Evolutionary conservation across 2,888 invertebrate genomes (phyloP), one percentile per base, ranked within the genome.

Genomic region (Taphrorychus bicolor): DNA sequence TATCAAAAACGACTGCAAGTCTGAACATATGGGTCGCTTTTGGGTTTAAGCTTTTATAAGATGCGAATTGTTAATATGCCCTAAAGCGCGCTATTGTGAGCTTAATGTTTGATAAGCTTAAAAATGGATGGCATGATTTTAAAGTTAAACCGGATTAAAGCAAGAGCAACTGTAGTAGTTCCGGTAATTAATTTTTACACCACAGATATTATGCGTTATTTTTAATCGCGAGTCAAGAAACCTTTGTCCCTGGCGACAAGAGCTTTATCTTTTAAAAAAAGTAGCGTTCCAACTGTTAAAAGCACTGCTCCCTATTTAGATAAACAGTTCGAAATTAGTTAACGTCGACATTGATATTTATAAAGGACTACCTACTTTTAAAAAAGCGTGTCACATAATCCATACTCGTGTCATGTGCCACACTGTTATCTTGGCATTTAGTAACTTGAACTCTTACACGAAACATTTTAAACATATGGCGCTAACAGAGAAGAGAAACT

Each of bases 1-100:
- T 67, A 67, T 64, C 61, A 67, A 64, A 70, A 70, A 60, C 63
- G 64, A 57, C 41, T 21, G 49, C 41, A 17, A 18, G 52, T 19
- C 19, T 54, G 58, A 42, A 62, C 66, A 66, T 66, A 70, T 66
- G 66, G 53, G 63, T 24, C n/a, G 48, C 21, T 49, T 11, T 58
- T 58, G 22, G 40, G 58, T 24, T 59, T 62, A 62, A 67, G 62
- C 58, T 49, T 21, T 40, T 32, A 45, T 41, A 48, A 66, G 45
- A 45, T 32, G 21, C 18, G 24, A 67, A 62, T 62, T 67, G 51
- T 52, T 62, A 62, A 62, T 58, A 62, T 53, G 24, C 56, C 61
- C 57, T 54, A 11, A 54, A 32, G 54, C 11, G 7, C 32, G 32
- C 32, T 32, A 32, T 32, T 32, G 32, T 32, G 11, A 32, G 32